Conservation (phyloP, 2,113 vertebrate species). For the Carassius gibelio region DNA sequence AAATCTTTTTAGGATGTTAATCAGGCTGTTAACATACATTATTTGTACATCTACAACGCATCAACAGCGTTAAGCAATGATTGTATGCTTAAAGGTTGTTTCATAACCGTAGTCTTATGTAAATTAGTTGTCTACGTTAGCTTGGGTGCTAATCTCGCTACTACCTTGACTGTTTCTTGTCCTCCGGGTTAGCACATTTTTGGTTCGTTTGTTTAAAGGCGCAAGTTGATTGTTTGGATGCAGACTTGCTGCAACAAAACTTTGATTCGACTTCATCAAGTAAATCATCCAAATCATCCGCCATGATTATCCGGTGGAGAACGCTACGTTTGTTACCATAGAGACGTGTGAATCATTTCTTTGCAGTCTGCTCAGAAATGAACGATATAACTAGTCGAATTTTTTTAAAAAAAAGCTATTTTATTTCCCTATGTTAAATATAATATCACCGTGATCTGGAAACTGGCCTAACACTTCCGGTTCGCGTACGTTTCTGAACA, state of each 20-base stretch:
- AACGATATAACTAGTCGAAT: too few relatives aligned
- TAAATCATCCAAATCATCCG: constrained; percentile 79
- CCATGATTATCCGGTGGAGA: constrained; percentile 62
- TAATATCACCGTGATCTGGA: not conserved
- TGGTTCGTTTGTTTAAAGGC: constrained; percentile 21
- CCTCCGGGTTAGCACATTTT: not conserved
- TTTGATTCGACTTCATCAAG: constrained; percentile 87
- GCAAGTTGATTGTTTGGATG: not conserved
- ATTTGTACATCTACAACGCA: too few relatives aligned
- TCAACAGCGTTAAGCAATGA: not conserved
- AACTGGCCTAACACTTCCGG: not conserved
- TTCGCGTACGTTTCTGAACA: not conserved
- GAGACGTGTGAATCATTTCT: not conserved
- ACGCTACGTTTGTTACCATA: constrained; percentile 1
- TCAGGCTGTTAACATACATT: not conserved
- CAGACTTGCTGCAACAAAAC: constrained; percentile 72
- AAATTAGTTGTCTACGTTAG: not conserved
- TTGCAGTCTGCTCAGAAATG: not conserved
- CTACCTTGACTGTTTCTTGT: constrained; percentile 9
- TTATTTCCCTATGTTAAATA: not conserved
- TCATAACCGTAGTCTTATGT: not conserved
- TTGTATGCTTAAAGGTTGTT: not conserved
- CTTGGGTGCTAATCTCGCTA: constrained; percentile 55
- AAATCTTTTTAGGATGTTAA: not conserved
- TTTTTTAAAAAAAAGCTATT: too few relatives aligned